Conservation (phyloP, 2,888 invertebrate species). For the Cremastobaeus sp. region DNA sequence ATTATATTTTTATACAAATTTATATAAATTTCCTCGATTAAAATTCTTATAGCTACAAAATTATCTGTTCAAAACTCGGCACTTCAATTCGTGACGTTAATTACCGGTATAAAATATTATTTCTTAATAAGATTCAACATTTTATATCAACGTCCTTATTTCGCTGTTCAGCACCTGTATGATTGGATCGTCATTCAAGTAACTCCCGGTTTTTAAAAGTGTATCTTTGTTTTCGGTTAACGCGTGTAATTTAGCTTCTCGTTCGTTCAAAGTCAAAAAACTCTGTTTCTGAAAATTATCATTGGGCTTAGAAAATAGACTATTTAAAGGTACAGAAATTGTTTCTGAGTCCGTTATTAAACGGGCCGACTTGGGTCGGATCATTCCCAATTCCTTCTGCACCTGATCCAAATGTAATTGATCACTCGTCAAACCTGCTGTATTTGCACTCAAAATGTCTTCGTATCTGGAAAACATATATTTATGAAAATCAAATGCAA, state of each 20-base stretch:
- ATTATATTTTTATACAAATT: background rate
- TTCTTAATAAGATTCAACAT: background rate
- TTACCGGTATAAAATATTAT: background rate
- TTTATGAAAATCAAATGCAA: conserved; percentile 18
- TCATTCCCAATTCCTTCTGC: conserved; percentile 72
- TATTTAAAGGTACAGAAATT: conserved; percentile 58
- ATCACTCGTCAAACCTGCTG: conserved; percentile 71
- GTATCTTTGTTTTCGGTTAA: conserved; percentile 80
- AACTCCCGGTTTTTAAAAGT: conserved; percentile 79
- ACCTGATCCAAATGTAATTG: conserved; percentile 71
- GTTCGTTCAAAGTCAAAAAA: conserved; percentile 70
- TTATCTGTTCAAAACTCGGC: no score
- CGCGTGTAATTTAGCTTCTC: conserved; percentile 78
- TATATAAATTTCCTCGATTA: background rate
- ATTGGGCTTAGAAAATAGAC: conserved; percentile 59
- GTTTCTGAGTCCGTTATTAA: conserved; percentile 53
- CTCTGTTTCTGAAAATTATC: conserved; percentile 52
- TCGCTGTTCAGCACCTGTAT: conserved; percentile 80
- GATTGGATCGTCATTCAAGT: conserved; percentile 78
- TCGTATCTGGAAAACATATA: conserved; percentile 67
- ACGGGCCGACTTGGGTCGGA: conserved; percentile 66
- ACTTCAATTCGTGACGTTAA: background rate
- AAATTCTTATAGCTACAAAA: no score
- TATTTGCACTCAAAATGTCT: conserved; percentile 71
- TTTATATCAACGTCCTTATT: conserved; percentile 78